A percentile compares a stretch with the other conserved stretches of the same genome.
Conservation (phyloP, 2,797 vertebrate species). For the Leptatherina wallacei region DNA sequence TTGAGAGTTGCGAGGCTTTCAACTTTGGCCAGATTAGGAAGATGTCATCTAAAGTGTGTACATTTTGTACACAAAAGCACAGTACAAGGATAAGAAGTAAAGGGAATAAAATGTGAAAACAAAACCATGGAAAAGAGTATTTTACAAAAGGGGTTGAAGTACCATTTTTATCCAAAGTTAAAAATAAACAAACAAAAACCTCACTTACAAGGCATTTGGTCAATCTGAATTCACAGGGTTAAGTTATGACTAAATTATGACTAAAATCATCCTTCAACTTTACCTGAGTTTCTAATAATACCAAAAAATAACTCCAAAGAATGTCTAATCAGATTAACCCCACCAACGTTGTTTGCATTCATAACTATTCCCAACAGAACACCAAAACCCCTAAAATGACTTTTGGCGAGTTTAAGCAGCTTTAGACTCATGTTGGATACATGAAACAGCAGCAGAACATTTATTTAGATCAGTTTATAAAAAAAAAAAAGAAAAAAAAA, state of each 20-base stretch:
- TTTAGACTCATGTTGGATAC: conserved; percentile 43
- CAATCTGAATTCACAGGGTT: conserved; percentile 50
- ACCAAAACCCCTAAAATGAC: conserved; percentile 35
- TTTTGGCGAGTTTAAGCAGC: conserved; percentile 58
- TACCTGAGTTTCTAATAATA: conserved; percentile 75
- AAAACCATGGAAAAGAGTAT: conserved; percentile 34
- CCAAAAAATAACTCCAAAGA: conserved; percentile 46
- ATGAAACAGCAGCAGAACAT: conserved; percentile 43
- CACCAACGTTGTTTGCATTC: conserved; percentile 34
- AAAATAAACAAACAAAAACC: conserved; percentile 21
- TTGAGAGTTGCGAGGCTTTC: conserved; percentile 44
- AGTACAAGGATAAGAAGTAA: conserved; percentile 49
- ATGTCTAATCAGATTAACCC: conserved; percentile 22
- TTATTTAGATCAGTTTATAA: conserved; percentile 15
- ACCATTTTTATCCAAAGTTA: conserved; percentile 49
- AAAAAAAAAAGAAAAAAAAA: neutral
- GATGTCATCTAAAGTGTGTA: conserved; percentile 36
- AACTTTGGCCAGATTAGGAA: conserved; percentile 67
- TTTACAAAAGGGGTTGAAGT: conserved; percentile 43
- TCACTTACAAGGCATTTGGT: conserved; percentile 75
- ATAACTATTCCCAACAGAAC: conserved; percentile 14
- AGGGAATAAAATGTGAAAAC: conserved; percentile 47
- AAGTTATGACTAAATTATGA: conserved; percentile 49
- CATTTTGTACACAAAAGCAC: conserved; percentile 50
- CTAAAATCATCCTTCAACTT: conserved; percentile 52